These are phyloP conservation scores for Tyrannus savana DNA, from an alignment of 2,113 vertebrate genomes.

Conservation along the genomic window DNA sequence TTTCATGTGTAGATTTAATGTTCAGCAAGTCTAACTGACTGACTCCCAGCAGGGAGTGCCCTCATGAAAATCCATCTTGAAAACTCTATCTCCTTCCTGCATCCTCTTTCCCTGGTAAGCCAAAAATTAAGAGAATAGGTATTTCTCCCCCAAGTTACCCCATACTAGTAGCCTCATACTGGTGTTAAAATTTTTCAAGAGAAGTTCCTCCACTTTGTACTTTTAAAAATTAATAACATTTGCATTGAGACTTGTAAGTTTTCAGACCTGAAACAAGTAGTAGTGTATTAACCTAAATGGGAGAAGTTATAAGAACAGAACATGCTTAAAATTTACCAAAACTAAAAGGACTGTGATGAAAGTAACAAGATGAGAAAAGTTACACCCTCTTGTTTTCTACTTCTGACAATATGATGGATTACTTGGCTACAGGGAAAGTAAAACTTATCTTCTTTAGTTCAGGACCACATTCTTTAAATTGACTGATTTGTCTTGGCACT, in stretches of 20 bases:
- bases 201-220: neutral
- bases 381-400: neutral
- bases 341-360: neutral
- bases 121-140: neutral
- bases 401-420: conserved; percentile 11
- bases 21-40: neutral
- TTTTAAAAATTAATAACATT: neutral
- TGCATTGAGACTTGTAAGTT: neutral
- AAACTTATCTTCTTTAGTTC: conserved; percentile 17
- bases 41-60: neutral
- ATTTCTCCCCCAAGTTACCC: neutral
- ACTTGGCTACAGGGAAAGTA: conserved; percentile 10
- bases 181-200: neutral
- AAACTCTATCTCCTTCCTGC: neutral
- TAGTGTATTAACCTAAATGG: neutral
- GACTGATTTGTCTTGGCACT: conserved; percentile 30
- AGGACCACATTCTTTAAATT: neutral
- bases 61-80: neutral
- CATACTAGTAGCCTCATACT: neutral
- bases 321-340: neutral
- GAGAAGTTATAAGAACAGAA: neutral
- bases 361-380: neutral
- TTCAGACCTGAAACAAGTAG: neutral
- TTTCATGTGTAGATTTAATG: neutral
- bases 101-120: neutral